Evolutionary conservation across 2,113 vertebrate genomes (phyloP).

Genomic region (Anseranas semipalmata): DNA sequence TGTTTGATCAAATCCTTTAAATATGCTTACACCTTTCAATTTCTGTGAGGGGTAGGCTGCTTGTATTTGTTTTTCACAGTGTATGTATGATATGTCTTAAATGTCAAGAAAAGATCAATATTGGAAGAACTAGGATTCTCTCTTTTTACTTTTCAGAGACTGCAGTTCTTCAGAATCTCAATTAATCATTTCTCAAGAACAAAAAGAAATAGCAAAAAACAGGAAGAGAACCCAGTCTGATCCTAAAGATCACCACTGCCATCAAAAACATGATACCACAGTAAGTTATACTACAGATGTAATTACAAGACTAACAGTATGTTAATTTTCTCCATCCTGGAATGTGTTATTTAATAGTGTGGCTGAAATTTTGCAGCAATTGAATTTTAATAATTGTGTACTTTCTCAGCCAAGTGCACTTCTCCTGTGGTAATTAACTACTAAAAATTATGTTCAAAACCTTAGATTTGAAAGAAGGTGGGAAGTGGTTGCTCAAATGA

Average conservation of each 20-base stretch:
- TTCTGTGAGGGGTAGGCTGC: not conserved
- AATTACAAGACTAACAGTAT: not conserved
- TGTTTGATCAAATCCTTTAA: not conserved
- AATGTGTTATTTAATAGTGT: not conserved
- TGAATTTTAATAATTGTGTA: not conserved
- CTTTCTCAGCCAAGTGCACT: not conserved
- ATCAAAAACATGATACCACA: not conserved
- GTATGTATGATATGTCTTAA: fast-evolving
- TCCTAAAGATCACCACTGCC: not conserved
- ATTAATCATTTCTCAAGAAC: not conserved
- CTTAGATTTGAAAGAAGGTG: not conserved
- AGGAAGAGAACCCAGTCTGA: not conserved
- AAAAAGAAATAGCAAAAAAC: conserved; percentile 36
- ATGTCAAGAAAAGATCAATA: not conserved
- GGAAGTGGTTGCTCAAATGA: not conserved
- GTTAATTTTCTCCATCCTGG: fast-evolving
- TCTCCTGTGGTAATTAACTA: not conserved
- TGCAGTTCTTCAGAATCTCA: not conserved
- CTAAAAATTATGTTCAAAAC: not conserved
- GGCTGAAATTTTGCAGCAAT: not conserved
- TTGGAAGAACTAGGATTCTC: not conserved
- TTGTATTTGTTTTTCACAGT: not conserved
- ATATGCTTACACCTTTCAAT: not conserved
- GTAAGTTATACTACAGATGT: not conserved
- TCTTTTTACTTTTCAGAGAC: not conserved